Base-by-base conservation (phyloP, 2,888 invertebrate species). In the Galeruca laticollis region DNA sequence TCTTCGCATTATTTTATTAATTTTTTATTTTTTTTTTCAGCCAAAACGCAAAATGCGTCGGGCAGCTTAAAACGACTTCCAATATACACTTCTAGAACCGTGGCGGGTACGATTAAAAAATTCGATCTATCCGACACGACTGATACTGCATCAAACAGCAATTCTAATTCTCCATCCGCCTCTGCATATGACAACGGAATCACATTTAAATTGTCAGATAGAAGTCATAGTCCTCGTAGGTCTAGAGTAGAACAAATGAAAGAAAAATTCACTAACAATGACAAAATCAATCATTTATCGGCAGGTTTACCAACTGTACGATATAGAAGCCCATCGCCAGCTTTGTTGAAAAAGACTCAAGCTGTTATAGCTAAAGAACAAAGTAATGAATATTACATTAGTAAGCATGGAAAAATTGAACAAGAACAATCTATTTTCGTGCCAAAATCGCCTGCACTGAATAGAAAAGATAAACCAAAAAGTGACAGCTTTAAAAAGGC, bases 291-390 rank as follows among this genome's bases (percentile, higher is more conserved):
- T n/a, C 4, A 8, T 26, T n/a, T 26, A 8, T 54, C 52, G 11
- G 10, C n/a, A 26, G 26, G 26, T 54, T 35, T 33, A 18, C 35
- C 43, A 51, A 54, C 20, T 0, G 18, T 33, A 40, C 35, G 70
- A 67, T 21, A 20, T 63, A 80, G 86, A 80, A 85, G 86, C 75
- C 84, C 84, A 67, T 87, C 87, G 2, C 82, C 84, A 3, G 79
- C 85, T 73, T 76, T 85, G 75, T 82, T 86, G 77, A 84, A 87
- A 82, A 83, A 87, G 84, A 86, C 86, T 72, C 85, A 84, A 76
- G 84, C 87, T 35, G 84, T 86, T 11, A 84, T 85, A 57, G 86
- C 87, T 77, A 86, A 81, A 73, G 82, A 82, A 71, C 86, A 71
- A 84, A 86, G 69, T 82, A 86, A 79, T 82, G 86, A 78, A 80